Conservation (phyloP, 2,888 invertebrate genomes). For the Xestia sexstrigata region DNA sequence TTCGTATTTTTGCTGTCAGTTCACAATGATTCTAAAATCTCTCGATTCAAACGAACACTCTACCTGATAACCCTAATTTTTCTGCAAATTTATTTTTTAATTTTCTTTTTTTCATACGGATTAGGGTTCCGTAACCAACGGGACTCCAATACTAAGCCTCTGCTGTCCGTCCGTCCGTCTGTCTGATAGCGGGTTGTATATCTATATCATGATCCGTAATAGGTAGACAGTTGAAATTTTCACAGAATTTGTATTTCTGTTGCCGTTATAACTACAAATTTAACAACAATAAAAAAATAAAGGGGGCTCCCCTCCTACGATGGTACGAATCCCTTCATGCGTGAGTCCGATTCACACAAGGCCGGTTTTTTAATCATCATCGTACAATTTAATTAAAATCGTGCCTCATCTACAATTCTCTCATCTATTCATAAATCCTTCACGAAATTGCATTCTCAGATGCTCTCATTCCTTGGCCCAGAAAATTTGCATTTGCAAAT, state of each 20-base stretch:
- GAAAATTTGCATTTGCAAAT: conserved; percentile 59
- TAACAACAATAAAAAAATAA: no score
- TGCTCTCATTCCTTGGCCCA: conserved; percentile 54
- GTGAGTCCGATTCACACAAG: no score
- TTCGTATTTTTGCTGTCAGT: background rate
- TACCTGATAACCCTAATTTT: conserved; percentile 1
- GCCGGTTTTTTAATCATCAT: conserved; percentile 33
- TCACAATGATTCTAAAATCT: background rate
- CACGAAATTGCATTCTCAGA: conserved; percentile 57
- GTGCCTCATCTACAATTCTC: conserved; percentile 61
- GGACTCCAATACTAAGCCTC: no score
- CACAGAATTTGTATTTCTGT: no score
- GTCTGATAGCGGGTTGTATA: no score
- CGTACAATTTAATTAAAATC: conserved; percentile 54
- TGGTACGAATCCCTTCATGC: no score
- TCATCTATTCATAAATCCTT: conserved; percentile 55
- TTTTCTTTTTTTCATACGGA: conserved; percentile 17
- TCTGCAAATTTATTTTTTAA: background rate
- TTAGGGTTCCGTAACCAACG: background rate
- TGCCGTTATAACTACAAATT: no score
- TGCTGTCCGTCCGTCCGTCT: no score
- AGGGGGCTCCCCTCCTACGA: no score
- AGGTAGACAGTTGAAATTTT: no score
- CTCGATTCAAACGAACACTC: background rate
- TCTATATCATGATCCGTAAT: no score